Base-by-base conservation (phyloP, 2,888 invertebrate genomes). In the Heliconius ismenius region DNA sequence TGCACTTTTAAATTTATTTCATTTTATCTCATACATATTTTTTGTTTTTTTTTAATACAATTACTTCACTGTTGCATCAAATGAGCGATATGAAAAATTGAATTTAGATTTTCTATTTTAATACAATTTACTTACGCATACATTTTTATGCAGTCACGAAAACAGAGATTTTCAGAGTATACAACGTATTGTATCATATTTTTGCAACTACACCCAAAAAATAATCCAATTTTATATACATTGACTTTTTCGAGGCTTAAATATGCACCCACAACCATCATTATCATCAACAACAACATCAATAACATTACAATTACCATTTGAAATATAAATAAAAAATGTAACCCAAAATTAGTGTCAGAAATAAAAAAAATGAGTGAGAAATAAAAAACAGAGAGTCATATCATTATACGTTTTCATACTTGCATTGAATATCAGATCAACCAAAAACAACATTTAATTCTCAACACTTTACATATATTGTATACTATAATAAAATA, bases 381-480 rank as follows among this genome's bases (percentile, higher is more conserved):
- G 1, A n/a, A n/a, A 4, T 3, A 63, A 63, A 63, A 24, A 63
- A n/a, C 10, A 4, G 0, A 32, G n/a, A 21, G 36, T 36, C 4
- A 32, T 21, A 36, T 36, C 36, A 36, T 11, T 32, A 64, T 0
- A 32, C 58, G 9, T 64, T 65, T 11, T 36, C 36, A 32, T 32
- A 36, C n/a, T 11, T n/a, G 21, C 21, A n/a, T n/a, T 58, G n/a
- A 58, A n/a, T 6, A 21, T 6, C 21, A 21, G 3, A 58, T 58
- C n/a, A 58, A 58, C 21, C 11, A 58, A n/a, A 49, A 58, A n/a
- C 58, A 58, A 58, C 11, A 58, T 11, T 58, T 58, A 58, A 58
- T n/a, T 58, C 15, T 21, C 21, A 73, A 36, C 26, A 24, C 49
- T 36, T 64, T 75, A 62, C 49, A 18, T 74, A 73, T 58, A 75